Evolutionary conservation across 2,113 vertebrate genomes (phyloP).

Genomic region (Clinocottus analis): DNA sequence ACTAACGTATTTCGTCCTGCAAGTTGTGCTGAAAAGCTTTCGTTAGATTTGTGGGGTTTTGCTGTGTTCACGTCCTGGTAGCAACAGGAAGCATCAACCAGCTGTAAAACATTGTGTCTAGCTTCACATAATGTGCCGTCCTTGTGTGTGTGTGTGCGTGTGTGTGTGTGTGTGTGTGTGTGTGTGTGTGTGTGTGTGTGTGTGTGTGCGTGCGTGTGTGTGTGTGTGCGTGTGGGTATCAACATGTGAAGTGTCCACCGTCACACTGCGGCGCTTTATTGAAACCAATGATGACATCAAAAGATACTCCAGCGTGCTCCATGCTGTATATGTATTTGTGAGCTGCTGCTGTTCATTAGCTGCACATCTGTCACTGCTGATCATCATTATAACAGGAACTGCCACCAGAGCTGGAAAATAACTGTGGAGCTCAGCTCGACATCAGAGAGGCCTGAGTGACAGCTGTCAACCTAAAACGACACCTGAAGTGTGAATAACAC

Average conservation of each 20-base stretch:
- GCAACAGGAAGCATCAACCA: neutral
- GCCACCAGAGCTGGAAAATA: constrained; percentile 1
- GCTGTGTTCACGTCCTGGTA: neutral
- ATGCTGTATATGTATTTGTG: neutral
- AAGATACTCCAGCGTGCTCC: neutral
- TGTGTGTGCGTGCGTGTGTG: too few species aligned
- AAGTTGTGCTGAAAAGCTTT: neutral
- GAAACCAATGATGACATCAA: constrained; percentile 27
- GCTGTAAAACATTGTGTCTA: neutral
- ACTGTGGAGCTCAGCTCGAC: constrained; percentile 3
- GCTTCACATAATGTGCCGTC: neutral
- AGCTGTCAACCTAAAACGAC: constrained; percentile 22
- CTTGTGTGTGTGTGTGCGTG: neutral
- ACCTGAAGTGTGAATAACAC: neutral
- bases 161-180: too few species aligned
- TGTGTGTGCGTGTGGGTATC: neutral
- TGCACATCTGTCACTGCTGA: constrained; percentile 49
- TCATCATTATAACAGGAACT: constrained; percentile 33
- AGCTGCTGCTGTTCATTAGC: constrained; percentile 45
- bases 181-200: too few species aligned
- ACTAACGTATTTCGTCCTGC: neutral
- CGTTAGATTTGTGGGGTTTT: neutral
- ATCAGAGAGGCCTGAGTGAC: constrained; percentile 52
- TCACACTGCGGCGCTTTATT: constrained; percentile 15
- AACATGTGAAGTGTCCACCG: neutral